A percentile compares a stretch with the other conserved stretches of the same genome.
phyloP scores from a whole-genome alignment of 2,113 vertebrate genomes.

The Podilymbus podiceps region DNA sequence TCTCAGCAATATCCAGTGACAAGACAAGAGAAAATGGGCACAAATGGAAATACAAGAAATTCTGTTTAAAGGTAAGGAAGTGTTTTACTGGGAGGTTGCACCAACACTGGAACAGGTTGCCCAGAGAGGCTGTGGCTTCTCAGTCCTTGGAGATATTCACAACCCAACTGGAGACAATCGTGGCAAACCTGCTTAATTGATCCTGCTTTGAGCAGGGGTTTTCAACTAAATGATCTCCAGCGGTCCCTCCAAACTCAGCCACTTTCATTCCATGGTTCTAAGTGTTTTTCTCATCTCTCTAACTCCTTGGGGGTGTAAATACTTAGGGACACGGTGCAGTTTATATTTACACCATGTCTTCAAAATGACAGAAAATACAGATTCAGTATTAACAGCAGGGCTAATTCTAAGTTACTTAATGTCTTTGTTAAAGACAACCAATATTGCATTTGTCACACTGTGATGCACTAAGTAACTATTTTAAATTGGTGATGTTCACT shows the following conservation, averaged over 20 bases:
- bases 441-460: background rate
- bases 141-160: background rate
- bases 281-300: background rate
- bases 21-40: background rate
- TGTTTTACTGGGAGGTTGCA: background rate
- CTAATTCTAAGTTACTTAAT: background rate
- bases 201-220: background rate
- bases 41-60: background rate
- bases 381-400: no score
- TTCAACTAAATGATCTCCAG: background rate
- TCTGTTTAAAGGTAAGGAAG: background rate
- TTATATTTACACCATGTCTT: background rate
- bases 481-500: background rate
- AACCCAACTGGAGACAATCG: rapidly evolving
- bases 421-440: background rate
- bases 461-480: background rate
- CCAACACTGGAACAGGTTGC: background rate
- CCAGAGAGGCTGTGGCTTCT: background rate
- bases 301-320: background rate
- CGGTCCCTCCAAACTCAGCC: background rate
- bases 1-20: background rate
- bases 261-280: background rate
- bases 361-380: background rate
- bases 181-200: background rate
- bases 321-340: background rate